Conservation (phyloP, 92 coral and sea anemone genomes). For the Palythoa caribaeorum region DNA sequence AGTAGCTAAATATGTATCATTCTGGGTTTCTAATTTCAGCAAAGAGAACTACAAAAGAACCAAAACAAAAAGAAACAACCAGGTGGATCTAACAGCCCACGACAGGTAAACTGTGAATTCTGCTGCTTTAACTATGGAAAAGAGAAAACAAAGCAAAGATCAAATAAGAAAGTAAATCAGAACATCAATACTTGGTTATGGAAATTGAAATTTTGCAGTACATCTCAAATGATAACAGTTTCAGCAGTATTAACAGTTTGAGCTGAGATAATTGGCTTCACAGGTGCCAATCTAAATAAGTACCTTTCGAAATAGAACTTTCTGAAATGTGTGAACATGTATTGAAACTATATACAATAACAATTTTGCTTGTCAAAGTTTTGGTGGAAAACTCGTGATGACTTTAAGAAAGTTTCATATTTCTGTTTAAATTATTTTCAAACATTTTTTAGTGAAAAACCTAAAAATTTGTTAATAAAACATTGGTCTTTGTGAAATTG, state of each 20-base stretch:
- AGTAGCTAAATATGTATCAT: not conserved
- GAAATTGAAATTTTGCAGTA: not conserved
- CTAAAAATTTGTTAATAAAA: no score
- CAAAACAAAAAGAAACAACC: slow-evolving; percentile 43
- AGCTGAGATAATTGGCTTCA: not conserved
- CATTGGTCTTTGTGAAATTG: no score
- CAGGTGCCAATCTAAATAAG: not conserved
- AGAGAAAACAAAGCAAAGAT: not conserved
- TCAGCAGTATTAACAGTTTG: not conserved
- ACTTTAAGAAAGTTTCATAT: no score
- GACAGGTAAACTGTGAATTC: slow-evolving; percentile 29
- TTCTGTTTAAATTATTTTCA: no score
- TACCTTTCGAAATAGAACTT: not conserved
- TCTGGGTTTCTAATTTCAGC: not conserved
- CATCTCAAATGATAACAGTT: not conserved
- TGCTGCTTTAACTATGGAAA: not conserved
- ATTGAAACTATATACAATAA: no score
- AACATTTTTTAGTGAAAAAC: no score
- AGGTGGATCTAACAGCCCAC: slow-evolving; percentile 42
- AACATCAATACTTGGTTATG: not conserved
- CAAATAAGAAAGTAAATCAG: not conserved
- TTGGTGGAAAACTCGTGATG: no score
- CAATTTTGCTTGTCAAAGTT: no score
- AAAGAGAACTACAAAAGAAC: slow-evolving; percentile 40
- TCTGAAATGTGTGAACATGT: no score